Evolutionary conservation across 2,888 invertebrate species (phyloP).

Genomic region (Pandemis heparana): DNA sequence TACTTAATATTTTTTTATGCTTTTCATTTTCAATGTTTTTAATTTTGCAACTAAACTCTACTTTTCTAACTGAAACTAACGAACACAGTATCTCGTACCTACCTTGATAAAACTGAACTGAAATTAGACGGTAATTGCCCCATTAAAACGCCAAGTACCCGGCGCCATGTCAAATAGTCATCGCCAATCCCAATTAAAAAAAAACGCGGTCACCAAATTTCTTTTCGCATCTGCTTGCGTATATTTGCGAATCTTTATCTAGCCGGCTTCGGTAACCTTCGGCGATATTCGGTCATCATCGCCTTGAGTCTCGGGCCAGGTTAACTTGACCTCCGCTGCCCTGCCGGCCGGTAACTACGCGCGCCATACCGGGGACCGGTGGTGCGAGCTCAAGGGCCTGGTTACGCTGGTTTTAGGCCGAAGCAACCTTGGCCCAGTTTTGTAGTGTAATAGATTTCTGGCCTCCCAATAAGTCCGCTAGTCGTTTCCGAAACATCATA

Average conservation of each 20-base stretch:
- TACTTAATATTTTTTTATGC: too few species aligned
- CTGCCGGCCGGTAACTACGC: constrained; percentile 48
- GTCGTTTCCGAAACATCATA: constrained; percentile 18
- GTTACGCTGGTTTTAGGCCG: constrained; percentile 31
- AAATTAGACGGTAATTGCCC: neutral
- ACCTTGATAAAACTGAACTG: neutral
- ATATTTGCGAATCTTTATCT: constrained; percentile 43
- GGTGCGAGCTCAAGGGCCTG: constrained; percentile 54
- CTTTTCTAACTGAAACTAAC: too few species aligned
- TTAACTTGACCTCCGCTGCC: constrained; percentile 52
- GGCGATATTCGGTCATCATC: constrained; percentile 54
- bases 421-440: constrained; percentile 74
- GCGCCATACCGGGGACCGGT: constrained; percentile 51
- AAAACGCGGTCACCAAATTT: constrained; percentile 18
- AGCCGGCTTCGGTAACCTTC: constrained; percentile 63
- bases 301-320: constrained; percentile 52
- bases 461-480: constrained; percentile 64
- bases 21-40: neutral
- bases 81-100: too few species aligned
- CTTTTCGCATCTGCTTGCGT: constrained; percentile 31
- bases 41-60: neutral
- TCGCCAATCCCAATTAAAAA: constrained; percentile 7
- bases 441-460: constrained; percentile 68
- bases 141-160: neutral
- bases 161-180: neutral